phyloP scores from a whole-genome alignment of 30 jellyfish, hydroid and myxozoan genomes.

The Pelagia noctiluca region DNA sequence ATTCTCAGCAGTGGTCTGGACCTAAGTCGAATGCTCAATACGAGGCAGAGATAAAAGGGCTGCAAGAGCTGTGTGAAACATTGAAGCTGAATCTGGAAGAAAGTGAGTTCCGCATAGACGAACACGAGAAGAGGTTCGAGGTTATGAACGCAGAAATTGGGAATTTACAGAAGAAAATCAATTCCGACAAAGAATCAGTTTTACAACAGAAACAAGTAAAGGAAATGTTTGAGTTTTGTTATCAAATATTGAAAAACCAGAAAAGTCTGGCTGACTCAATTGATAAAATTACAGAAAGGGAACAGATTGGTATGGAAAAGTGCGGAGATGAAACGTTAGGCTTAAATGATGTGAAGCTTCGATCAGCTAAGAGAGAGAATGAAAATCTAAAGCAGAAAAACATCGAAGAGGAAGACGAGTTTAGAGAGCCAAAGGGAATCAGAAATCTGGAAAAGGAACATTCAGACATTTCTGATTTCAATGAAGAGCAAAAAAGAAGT shows the following conservation, averaged over 20 bases:
- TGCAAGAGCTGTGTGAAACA: not conserved
- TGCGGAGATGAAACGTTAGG: too few species aligned
- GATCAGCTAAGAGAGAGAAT: too few species aligned
- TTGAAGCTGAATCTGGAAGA: not conserved
- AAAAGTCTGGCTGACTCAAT: too few species aligned
- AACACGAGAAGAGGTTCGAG: conserved; percentile 22
- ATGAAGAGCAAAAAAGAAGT: not conserved
- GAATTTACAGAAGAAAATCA: not conserved
- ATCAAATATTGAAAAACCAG: too few species aligned
- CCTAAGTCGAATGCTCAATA: not conserved
- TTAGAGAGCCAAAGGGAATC: too few species aligned
- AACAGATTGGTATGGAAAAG: too few species aligned
- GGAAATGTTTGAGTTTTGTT: not conserved
- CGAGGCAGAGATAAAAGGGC: not conserved
- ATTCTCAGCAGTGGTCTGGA: not conserved
- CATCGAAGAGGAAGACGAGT: too few species aligned
- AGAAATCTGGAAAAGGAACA: too few species aligned
- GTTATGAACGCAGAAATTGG: conserved; percentile 27
- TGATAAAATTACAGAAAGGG: too few species aligned
- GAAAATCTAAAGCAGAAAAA: too few species aligned
- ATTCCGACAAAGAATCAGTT: not conserved
- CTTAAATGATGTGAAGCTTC: too few species aligned
- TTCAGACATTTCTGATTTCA: too few species aligned
- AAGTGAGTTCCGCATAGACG: conserved; percentile 10
- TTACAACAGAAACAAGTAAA: not conserved